Base-by-base conservation (phyloP, 2,797 vertebrate genomes). In the Centropyge bicolor region DNA sequence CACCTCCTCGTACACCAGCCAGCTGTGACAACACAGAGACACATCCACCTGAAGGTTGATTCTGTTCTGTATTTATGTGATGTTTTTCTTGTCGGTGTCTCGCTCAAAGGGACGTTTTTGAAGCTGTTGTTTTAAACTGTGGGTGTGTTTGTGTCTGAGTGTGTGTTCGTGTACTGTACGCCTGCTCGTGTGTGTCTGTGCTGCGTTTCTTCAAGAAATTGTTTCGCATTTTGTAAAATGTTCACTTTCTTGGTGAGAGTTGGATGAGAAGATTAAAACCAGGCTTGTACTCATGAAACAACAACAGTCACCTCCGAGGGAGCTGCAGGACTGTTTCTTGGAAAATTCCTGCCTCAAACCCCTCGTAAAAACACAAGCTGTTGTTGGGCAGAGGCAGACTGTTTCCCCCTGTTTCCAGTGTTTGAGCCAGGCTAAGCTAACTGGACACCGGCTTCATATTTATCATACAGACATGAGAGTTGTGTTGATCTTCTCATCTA, bases 11-110 rank as follows among this genome's bases (percentile, higher is more conserved):
- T 55, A 16, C 75, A 82, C 60, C 85, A 85, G 76, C 71, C 78
- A 62, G 82, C 85, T 79, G 71, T 77, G 70, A 78, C 76, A 22
- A 72, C 69, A 73, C 83, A 41, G 20, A 65, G 41, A 79, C 71
- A 67, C 76, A 24, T 73, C 62, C 82, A 62, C 74, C 80, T 64
- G 78, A 78, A 80, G 75, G 46, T 74, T 40, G 66, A 73, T 67
- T 57, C 54, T 52, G 40, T 74, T 43, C 19, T 71, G 60, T 87
- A 60, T 89, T 70, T 70, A 60, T 79, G 71, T 73, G 49, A 13
- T 8, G 10, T 70, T 66, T 57, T 54, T 56, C 41, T 51, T 2
- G 40, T 84, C 48, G 1, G 22, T 72, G 62, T 76, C 70, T 80
- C 57, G 6, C 67, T 73, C 46, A 70, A 70, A 59, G 49, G 24